phyloP scores from a whole-genome alignment of 2,888 invertebrate genomes.

The Callyntrura sp. region DNA sequence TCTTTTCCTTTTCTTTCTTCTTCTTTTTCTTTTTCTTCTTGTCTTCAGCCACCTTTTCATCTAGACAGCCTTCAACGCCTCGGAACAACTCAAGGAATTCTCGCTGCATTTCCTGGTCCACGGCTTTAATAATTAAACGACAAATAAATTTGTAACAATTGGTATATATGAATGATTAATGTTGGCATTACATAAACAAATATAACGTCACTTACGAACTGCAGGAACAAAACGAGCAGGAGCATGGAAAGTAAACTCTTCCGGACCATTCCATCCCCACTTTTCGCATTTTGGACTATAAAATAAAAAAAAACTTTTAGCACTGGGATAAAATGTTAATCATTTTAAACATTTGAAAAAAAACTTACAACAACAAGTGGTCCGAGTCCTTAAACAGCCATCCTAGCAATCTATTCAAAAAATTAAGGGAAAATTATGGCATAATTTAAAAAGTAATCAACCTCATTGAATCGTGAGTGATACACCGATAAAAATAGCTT shows the following conservation, averaged over 20 bases:
- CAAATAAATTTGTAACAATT: no score
- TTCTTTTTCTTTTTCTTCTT: conserved; percentile 64
- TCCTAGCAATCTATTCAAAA: conserved; percentile 53
- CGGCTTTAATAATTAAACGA: conserved; percentile 42
- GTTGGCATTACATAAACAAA: no score
- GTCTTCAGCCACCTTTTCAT: conserved; percentile 50
- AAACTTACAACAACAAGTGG: conserved; percentile 62
- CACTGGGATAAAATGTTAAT: background rate
- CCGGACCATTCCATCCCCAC: conserved; percentile 68
- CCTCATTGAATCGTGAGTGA: background rate
- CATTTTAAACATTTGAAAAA: background rate
- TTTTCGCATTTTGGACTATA: conserved; percentile 62
- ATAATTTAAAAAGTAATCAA: conserved; percentile 4
- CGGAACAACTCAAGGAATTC: conserved; percentile 72
- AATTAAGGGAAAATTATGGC: no score
- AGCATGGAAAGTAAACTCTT: conserved; percentile 63
- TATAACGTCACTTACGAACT: conserved; percentile 52
- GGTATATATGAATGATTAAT: conserved; percentile 7
- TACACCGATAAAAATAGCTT: background rate
- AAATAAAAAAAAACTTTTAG: conserved; percentile 27
- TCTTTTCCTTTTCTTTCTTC: conserved; percentile 10
- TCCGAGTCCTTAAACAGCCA: conserved; percentile 61
- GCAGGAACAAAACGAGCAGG: conserved; percentile 65
- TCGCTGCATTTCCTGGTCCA: conserved; percentile 62
- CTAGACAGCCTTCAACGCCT: conserved; percentile 55